Percentiles rank a stretch among this genome's conserved stretches.
Conservation (phyloP, 2,113 vertebrate species). For the Clinocottus analis region DNA sequence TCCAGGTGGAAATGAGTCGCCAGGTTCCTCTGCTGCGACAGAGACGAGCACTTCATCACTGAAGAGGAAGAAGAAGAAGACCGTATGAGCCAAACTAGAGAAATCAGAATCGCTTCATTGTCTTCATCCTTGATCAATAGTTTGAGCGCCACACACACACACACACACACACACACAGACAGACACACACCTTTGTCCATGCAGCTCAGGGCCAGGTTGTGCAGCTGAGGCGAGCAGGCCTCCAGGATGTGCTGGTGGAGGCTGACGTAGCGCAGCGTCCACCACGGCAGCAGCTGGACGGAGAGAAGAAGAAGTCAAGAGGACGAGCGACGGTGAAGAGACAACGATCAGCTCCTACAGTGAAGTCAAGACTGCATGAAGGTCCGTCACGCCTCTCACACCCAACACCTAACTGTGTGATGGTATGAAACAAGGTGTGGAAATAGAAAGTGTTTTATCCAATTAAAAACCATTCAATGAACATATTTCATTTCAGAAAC, state of each 20-base stretch:
- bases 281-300: slow-evolving; percentile 91
- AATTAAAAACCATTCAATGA: too few species aligned
- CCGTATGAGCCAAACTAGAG: too few species aligned
- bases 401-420: background rate
- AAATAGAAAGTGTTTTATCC: background rate
- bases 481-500: background rate
- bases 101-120: background rate
- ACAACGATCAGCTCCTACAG: too few species aligned
- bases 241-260: slow-evolving; percentile 95
- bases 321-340: too few species aligned
- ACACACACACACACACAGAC: too few species aligned
- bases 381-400: background rate
- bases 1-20: slow-evolving; percentile 93
- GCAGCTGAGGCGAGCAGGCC: slow-evolving; percentile 90
- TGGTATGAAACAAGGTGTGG: too few species aligned
- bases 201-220: slow-evolving; percentile 81
- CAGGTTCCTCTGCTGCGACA: slow-evolving; percentile 80
- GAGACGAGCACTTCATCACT: slow-evolving; percentile 84
- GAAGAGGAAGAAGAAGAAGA: slow-evolving; percentile 19
- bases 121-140: background rate
- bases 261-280: slow-evolving; percentile 89
- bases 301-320: too few species aligned
- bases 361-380: background rate
- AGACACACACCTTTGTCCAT: slow-evolving; percentile 83
- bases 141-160: too few species aligned